Evolutionary conservation across 2,888 invertebrate species (phyloP).

Genomic region (Frankliniella fusca): DNA sequence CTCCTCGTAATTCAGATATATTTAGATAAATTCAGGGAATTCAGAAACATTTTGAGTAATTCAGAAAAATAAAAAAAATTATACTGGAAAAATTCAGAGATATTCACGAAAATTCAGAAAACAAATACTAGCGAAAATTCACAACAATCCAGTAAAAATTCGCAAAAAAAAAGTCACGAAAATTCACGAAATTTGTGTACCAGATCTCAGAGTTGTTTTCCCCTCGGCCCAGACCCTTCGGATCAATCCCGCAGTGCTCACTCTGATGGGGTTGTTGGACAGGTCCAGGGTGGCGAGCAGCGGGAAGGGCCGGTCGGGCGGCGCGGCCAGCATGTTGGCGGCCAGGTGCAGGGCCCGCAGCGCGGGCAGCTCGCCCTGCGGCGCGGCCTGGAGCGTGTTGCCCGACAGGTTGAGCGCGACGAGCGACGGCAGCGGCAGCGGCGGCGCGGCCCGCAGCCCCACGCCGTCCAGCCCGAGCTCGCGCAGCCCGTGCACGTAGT

Average conservation of each 20-base stretch:
- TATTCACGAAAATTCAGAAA: too few relatives aligned
- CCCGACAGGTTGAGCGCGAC: conserved; percentile 74
- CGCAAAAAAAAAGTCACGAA: too few relatives aligned
- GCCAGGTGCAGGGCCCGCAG: conserved; percentile 71
- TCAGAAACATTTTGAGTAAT: too few relatives aligned
- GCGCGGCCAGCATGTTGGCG: conserved; percentile 72
- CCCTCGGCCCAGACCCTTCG: too few relatives aligned
- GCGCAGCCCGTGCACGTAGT: conserved; percentile 76
- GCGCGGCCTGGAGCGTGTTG: conserved; percentile 69
- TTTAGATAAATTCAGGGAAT: too few relatives aligned
- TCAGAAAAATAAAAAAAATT: too few relatives aligned
- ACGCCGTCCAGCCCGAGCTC: conserved; percentile 71
- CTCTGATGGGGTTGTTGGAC: conserved; percentile 74
- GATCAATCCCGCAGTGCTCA: conserved; percentile 39
- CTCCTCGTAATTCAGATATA: too few relatives aligned
- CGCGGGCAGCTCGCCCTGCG: conserved; percentile 54
- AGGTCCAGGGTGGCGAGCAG: conserved; percentile 64
- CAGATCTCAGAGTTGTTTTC: too few relatives aligned
- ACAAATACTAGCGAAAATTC: too few relatives aligned
- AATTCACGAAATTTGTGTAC: too few relatives aligned
- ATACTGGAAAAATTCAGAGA: too few relatives aligned
- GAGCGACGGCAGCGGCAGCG: conserved; percentile 69
- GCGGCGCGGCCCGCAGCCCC: conserved; percentile 71
- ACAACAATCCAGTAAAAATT: too few relatives aligned
- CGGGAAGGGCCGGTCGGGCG: conserved; percentile 66